A percentile compares a stretch with the other conserved stretches of the same genome.
Evolutionary conservation across 2,113 vertebrate species (phyloP).

Genomic region (Syngnathus floridae): DNA sequence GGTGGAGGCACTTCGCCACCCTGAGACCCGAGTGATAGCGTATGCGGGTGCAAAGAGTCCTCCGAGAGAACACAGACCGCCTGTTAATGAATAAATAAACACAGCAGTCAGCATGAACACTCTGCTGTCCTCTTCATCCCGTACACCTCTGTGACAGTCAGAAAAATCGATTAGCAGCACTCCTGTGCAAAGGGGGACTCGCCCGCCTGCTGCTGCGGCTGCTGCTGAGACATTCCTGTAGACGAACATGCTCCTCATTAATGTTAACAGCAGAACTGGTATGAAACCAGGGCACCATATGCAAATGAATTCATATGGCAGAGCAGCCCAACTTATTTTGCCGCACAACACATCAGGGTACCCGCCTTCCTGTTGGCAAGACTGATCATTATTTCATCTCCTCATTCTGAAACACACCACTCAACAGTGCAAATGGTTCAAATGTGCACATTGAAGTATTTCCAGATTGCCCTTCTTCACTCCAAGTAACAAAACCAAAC

Average conservation of each 20-base stretch:
- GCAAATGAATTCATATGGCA: slow-evolving; percentile 18
- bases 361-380: too few relatives aligned
- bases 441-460: slow-evolving; percentile 29
- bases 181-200: slow-evolving; percentile 41
- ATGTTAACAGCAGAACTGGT: background rate
- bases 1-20: background rate
- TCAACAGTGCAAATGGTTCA: background rate
- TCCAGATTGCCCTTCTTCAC: slow-evolving; percentile 26
- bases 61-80: slow-evolving; percentile 24
- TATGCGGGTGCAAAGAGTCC: slow-evolving; percentile 30
- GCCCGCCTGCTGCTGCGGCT: slow-evolving; percentile 5
- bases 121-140: slow-evolving; percentile 42
- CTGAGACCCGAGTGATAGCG: slow-evolving; percentile 19
- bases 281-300: slow-evolving; percentile 2
- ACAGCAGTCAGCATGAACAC: slow-evolving; percentile 31
- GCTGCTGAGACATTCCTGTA: background rate
- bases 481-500: slow-evolving; percentile 18
- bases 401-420: too few relatives aligned
- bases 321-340: slow-evolving; percentile 6
- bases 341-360: too few relatives aligned
- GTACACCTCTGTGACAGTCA: slow-evolving; percentile 46
- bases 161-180: slow-evolving; percentile 44
- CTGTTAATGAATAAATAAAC: slow-evolving; percentile 59
- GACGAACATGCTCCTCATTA: slow-evolving; percentile 13
- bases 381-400: background rate